Conservation (phyloP, 1,140 invertebrate genomes). For the Diabrotica undecimpunctata region DNA sequence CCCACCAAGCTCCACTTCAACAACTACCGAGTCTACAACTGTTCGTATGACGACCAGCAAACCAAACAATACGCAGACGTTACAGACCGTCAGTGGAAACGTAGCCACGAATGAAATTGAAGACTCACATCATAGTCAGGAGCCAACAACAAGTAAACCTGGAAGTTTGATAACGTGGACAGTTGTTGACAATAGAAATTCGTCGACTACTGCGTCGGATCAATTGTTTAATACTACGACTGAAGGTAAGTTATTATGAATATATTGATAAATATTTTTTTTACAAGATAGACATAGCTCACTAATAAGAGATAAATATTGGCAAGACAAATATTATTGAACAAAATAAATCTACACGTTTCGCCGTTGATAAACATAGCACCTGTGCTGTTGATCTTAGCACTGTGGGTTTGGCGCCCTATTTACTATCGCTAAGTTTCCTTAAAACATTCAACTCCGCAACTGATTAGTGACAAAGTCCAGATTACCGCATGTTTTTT, state of each 20-base stretch:
- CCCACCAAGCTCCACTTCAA: constrained; percentile 17
- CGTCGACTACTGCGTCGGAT: constrained; percentile 9
- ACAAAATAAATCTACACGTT: too few species aligned
- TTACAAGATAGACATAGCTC: background rate
- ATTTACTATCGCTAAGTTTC: too few species aligned
- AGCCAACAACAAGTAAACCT: constrained; percentile 36
- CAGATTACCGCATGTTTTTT: too few species aligned
- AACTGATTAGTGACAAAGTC: too few species aligned
- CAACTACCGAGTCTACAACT: constrained; percentile 20
- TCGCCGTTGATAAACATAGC: too few species aligned
- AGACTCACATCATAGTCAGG: constrained; percentile 9
- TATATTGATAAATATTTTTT: background rate
- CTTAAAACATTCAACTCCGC: too few species aligned
- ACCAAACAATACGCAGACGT: constrained; percentile 21
- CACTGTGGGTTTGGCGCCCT: too few species aligned
- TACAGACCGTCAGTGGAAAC: constrained; percentile 23
- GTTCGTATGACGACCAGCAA: constrained; percentile 20
- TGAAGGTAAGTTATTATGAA: constrained; percentile 30
- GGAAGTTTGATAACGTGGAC: constrained; percentile 50
- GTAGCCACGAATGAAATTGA: constrained; percentile 29
- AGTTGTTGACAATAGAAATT: constrained; percentile 29
- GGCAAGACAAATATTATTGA: too few species aligned
- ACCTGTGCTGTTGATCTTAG: too few species aligned
- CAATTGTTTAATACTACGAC: constrained; percentile 26
- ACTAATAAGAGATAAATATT: too few species aligned